A percentile compares a stretch with the other conserved stretches of the same genome.
Conservation (phyloP, 2,113 vertebrate genomes). For the Phylloscopus whistleri region DNA sequence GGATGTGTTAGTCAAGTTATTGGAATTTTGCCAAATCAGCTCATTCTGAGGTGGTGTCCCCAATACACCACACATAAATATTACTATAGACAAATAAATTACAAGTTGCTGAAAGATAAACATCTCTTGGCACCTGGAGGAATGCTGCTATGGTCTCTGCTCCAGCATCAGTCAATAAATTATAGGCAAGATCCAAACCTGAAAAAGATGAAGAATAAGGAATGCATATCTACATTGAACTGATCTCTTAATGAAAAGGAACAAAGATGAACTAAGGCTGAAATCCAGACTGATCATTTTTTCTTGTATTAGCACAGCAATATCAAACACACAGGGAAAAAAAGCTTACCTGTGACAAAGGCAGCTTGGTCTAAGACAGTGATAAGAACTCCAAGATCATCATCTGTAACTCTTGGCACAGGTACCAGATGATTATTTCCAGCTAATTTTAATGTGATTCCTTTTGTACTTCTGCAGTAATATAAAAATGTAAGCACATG, state of each 20-base stretch:
- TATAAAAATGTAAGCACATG: neutral
- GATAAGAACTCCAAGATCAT: conserved; percentile 71
- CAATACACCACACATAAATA: neutral
- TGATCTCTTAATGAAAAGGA: neutral
- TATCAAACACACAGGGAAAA: neutral
- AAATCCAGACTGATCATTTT: neutral
- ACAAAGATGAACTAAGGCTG: neutral
- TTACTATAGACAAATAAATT: neutral
- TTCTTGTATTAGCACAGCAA: neutral
- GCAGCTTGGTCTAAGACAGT: conserved; percentile 53
- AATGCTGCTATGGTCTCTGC: conserved; percentile 70
- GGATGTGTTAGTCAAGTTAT: neutral
- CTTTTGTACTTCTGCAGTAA: conserved; percentile 11
- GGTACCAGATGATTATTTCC: conserved; percentile 70
- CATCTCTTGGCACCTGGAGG: conserved; percentile 71
- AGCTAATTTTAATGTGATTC: conserved; percentile 71
- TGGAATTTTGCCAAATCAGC: neutral
- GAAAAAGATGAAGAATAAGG: conserved; percentile 10
- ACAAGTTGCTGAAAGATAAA: neutral
- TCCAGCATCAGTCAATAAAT: conserved; percentile 78
- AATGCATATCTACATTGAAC: neutral
- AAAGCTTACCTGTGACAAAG: conserved; percentile 75
- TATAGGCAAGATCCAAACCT: conserved; percentile 86
- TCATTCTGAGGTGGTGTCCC: neutral
- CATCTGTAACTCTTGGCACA: conserved; percentile 70